Percentiles rank a stretch among this genome's conserved stretches.
Evolutionary conservation across 2,113 vertebrate species (phyloP).

Genomic region (Vombatus ursinus): DNA sequence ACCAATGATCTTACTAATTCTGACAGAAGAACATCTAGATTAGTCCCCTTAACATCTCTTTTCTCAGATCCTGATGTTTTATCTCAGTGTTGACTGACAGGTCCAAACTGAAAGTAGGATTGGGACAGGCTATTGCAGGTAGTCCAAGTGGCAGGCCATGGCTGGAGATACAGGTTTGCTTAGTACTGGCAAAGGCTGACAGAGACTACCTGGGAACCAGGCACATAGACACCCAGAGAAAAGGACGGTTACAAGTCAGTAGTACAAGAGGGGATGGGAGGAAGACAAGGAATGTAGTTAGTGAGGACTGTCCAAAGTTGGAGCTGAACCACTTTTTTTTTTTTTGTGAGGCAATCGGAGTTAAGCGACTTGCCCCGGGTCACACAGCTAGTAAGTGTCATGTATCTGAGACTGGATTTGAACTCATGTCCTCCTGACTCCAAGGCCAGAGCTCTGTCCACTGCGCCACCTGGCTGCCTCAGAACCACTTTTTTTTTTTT

Average conservation of each 20-base stretch:
- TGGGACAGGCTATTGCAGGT: not conserved
- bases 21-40: not conserved
- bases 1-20: not conserved
- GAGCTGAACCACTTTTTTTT: not conserved
- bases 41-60: not conserved
- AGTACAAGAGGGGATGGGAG: not conserved
- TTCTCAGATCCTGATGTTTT: not conserved
- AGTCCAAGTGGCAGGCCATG: not conserved
- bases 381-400: too few species aligned
- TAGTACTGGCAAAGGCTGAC: not conserved
- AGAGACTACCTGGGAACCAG: not conserved
- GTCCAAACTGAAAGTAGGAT: not conserved
- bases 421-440: too few species aligned
- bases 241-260: not conserved
- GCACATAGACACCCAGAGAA: not conserved
- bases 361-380: too few species aligned
- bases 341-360: too few species aligned
- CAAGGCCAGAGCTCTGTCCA: too few species aligned
- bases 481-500: too few species aligned
- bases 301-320: not conserved
- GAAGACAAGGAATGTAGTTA: not conserved
- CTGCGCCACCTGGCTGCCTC: too few species aligned
- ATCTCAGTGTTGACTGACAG: not conserved
- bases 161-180: not conserved
- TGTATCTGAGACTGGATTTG: too few species aligned